phyloP scores from a whole-genome alignment of 2,113 vertebrate genomes.

The Ictalurus furcatus region DNA sequence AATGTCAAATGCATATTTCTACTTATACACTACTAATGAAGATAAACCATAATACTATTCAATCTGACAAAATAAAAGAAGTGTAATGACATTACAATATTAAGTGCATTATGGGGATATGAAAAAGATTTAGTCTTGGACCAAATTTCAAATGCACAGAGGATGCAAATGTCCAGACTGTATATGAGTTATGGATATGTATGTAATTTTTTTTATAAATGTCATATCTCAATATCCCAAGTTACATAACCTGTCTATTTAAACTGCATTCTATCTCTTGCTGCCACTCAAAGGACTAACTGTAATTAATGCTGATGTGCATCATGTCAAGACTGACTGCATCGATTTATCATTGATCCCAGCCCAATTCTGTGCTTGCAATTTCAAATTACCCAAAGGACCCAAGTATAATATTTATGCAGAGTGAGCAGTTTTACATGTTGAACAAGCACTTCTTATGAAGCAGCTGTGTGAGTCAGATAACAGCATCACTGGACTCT shows the following conservation, averaged over 20 bases:
- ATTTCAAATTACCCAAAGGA: conserved; percentile 50
- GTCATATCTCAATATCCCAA: not conserved
- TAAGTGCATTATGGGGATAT: no score
- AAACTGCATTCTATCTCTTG: conserved; percentile 7
- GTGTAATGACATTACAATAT: no score
- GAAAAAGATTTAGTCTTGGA: not conserved
- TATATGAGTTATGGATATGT: not conserved
- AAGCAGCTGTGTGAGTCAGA: conserved; percentile 37
- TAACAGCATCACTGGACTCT: conserved; percentile 29
- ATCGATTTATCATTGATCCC: conserved; percentile 66
- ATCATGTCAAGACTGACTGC: conserved; percentile 57
- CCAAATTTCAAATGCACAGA: not conserved
- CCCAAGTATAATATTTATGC: conserved; percentile 45
- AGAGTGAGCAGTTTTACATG: conserved; percentile 33
- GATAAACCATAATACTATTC: no score
- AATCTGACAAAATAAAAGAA: no score
- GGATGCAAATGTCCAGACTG: not conserved
- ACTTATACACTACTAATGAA: no score
- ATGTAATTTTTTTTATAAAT: not conserved
- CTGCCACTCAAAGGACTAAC: conserved; percentile 57
- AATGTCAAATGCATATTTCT: no score
- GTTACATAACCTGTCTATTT: not conserved
- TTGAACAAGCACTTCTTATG: conserved; percentile 22
- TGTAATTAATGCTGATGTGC: conserved; percentile 49
- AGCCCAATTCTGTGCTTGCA: conserved; percentile 47